Evolutionary conservation across 2,113 vertebrate genomes (phyloP), one percentile per base, ranked within the genome.

Genomic region (Epinephelus fuscoguttatus): DNA sequence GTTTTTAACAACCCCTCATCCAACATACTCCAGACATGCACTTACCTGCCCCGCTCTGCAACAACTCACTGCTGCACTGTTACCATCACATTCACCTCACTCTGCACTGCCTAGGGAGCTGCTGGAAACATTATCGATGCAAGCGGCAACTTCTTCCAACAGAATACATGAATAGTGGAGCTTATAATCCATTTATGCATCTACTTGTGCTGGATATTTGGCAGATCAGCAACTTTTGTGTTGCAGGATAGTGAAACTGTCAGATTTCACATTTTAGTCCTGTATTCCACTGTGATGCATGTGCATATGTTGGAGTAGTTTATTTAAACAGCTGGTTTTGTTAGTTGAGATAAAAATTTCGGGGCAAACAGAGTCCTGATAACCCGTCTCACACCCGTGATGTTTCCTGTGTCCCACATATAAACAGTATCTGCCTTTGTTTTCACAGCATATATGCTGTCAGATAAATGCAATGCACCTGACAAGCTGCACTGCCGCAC

Each of bases 21-120:
- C 90, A 81, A 64, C 90, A 93, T 95, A 92, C 89, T 93, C 89
- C 86, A 93, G 93, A 90, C 95, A 92, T 94, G 95, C 94, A 91
- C 93, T 93, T 95, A 95, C 95, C 94, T 95, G 95, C 93, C 94
- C 93, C 40, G 57, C 86, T 76, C 83, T 78, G 86, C 86, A 89
- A 63, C 91, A 77, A 70, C 88, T 82, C 92, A 78, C 53, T 80
- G 75, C 87, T 89, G 75, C 90, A 91, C 91, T 91, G 88, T 89
- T 92, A 84, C 89, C 90, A 87, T 91, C 90, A 67, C 80, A 82
- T 79, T 84, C 73, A 70, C 33, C 71, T 78, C 60, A 23, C 30
- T 63, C 60, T 68, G 49, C 82, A 66, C 84, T 68, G 82, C 81
- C 67, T 64, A 61, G 23, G 72, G 82, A 89, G 70, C 82, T 69